Evolutionary conservation across 2,888 invertebrate species (phyloP).

Genomic region (Trileptium ribeirensis): DNA sequence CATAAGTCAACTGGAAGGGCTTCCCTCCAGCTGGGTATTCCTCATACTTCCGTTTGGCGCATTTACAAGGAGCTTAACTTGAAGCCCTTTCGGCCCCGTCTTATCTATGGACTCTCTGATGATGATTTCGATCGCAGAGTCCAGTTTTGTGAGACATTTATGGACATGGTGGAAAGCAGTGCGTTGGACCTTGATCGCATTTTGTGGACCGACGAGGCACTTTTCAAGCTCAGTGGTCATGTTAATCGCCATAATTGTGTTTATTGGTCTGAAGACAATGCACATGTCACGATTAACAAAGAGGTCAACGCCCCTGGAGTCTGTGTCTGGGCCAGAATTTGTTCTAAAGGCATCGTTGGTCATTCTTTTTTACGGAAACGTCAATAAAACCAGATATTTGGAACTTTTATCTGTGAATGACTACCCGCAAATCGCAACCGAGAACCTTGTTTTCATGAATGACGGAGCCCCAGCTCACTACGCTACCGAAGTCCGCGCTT

Average conservation of each 20-base stretch:
- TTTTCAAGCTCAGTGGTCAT: neutral
- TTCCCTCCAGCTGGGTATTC: neutral
- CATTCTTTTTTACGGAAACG: too few species aligned
- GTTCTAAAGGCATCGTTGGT: neutral
- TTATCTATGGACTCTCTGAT: neutral
- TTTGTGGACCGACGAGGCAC: neutral
- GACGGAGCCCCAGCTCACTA: neutral
- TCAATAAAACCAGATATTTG: neutral
- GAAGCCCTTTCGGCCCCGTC: neutral
- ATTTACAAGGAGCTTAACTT: neutral
- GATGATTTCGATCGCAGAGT: neutral
- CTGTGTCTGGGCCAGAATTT: neutral
- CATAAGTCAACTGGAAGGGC: neutral
- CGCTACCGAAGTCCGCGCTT: neutral
- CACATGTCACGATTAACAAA: too few species aligned
- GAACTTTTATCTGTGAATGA: neutral
- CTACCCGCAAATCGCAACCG: neutral
- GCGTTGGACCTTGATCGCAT: neutral
- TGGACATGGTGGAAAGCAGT: neutral
- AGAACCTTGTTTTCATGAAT: neutral
- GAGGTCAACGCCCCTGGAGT: neutral
- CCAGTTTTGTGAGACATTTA: neutral
- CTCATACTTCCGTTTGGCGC: neutral
- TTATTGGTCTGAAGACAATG: too few species aligned
- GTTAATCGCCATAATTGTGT: neutral